phyloP scores from a whole-genome alignment of 2,113 vertebrate genomes.

The Steatornis caripensis region DNA sequence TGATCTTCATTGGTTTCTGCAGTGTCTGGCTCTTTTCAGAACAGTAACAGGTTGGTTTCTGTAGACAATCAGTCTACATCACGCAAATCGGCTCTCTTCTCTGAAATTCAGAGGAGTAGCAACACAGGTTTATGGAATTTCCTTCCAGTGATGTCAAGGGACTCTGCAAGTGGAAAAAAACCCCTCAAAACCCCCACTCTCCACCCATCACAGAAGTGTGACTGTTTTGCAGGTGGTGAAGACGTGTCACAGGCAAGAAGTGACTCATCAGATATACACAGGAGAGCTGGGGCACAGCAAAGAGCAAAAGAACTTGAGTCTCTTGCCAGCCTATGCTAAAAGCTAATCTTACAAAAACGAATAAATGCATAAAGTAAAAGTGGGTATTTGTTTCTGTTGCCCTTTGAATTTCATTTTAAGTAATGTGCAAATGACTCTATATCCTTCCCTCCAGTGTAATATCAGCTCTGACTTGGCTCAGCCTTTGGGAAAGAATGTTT shows the following conservation, averaged over 20 bases:
- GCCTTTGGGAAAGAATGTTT: neutral
- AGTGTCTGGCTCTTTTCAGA: conserved; percentile 3
- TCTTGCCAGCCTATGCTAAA: neutral
- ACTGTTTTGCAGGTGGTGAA: neutral
- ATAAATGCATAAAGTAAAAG: neutral
- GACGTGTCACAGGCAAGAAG: conserved; percentile 6
- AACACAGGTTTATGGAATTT: conserved; percentile 14
- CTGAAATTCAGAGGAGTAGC: conserved; percentile 24
- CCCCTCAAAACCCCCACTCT: neutral
- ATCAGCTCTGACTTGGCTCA: neutral
- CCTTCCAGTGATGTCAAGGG: neutral
- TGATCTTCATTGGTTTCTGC: neutral
- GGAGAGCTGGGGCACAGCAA: neutral
- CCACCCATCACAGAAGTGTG: neutral
- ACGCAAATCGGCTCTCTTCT: neutral
- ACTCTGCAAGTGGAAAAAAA: neutral
- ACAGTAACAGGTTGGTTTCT: neutral
- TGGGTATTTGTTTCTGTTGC: neutral
- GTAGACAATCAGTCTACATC: neutral
- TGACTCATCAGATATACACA: neutral
- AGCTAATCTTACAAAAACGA: neutral
- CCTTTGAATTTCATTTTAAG: neutral
- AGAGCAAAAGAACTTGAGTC: neutral
- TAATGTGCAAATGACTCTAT: neutral
- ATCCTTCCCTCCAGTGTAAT: neutral